These are phyloP conservation scores for Gibbula magus DNA, from an alignment of 2,888 invertebrate genomes.

Conservation along the genomic window DNA sequence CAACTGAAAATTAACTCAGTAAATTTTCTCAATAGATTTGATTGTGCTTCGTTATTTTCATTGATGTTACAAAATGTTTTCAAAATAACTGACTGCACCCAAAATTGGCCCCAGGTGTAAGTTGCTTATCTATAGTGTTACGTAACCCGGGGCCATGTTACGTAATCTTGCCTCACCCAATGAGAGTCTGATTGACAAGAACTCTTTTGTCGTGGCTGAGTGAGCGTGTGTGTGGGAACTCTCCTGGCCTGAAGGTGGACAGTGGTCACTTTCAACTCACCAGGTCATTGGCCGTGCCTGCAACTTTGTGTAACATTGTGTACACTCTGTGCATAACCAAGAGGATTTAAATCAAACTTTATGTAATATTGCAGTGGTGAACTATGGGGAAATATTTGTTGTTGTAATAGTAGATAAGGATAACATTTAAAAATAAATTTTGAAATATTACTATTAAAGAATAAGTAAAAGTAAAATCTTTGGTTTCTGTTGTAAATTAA, in stretches of 20 bases:
- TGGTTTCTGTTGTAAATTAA: too few relatives aligned
- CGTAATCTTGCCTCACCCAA: not conserved
- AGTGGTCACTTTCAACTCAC: not conserved
- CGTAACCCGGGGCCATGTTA: not conserved
- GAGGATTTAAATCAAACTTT: not conserved
- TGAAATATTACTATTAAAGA: too few relatives aligned
- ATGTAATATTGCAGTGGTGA: too few relatives aligned
- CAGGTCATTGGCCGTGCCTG: not conserved
- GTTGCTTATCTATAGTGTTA: not conserved
- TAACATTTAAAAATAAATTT: too few relatives aligned
- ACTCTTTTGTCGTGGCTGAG: not conserved
- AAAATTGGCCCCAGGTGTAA: not conserved
- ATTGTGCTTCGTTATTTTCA: not conserved
- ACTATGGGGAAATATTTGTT: too few relatives aligned
- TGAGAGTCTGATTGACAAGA: slow-evolving; percentile 14
- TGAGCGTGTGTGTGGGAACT: slow-evolving; percentile 2
- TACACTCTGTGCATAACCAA: not conserved
- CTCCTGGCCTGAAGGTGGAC: not conserved
- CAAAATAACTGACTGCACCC: not conserved
- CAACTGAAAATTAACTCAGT: too few relatives aligned
- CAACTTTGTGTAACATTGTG: not conserved
- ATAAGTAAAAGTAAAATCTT: too few relatives aligned
- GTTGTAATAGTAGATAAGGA: too few relatives aligned
- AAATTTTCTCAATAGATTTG: too few relatives aligned
- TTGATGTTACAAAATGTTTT: not conserved